A percentile compares a stretch with the other conserved stretches of the same genome.
Evolutionary conservation across 2,888 invertebrate genomes (phyloP).

Genomic region (Formica aserva): DNA sequence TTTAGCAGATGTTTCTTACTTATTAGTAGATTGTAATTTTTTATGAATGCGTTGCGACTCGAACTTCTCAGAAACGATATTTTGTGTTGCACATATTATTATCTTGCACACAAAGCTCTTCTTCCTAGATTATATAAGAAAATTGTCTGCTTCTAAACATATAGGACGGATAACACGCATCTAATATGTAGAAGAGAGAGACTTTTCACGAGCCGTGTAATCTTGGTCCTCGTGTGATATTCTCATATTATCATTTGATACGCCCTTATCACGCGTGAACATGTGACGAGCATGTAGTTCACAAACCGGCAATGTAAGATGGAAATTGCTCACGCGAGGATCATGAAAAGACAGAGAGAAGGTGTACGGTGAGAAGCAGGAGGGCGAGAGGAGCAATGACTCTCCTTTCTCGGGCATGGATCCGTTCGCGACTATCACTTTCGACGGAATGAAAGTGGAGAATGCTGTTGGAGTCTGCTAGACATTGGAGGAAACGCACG

Average conservation of each 20-base stretch:
- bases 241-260: background rate
- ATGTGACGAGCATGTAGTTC: background rate
- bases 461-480: conserved; percentile 71
- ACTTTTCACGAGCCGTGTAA: conserved; percentile 14
- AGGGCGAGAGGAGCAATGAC: conserved; percentile 74
- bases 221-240: background rate
- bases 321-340: conserved; percentile 28
- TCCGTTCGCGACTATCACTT: conserved; percentile 85
- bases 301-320: conserved; percentile 1
- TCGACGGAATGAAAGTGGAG: conserved; percentile 84
- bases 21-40: background rate
- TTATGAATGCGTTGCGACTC: background rate
- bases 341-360: conserved; percentile 24
- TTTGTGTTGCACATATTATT: background rate
- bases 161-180: background rate
- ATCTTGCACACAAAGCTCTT: background rate
- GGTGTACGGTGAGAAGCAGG: background rate
- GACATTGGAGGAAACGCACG: conserved; percentile 47
- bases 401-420: conserved; percentile 83
- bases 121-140: background rate
- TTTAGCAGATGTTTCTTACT: background rate
- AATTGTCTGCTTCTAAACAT: background rate
- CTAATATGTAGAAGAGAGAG: conserved; percentile 4
- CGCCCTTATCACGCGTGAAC: background rate
- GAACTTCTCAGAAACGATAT: background rate